A percentile compares a stretch with the other conserved stretches of the same genome.
Evolutionary conservation across 2,888 invertebrate genomes (phyloP).

Genomic region (Dexiosoma caninum): DNA sequence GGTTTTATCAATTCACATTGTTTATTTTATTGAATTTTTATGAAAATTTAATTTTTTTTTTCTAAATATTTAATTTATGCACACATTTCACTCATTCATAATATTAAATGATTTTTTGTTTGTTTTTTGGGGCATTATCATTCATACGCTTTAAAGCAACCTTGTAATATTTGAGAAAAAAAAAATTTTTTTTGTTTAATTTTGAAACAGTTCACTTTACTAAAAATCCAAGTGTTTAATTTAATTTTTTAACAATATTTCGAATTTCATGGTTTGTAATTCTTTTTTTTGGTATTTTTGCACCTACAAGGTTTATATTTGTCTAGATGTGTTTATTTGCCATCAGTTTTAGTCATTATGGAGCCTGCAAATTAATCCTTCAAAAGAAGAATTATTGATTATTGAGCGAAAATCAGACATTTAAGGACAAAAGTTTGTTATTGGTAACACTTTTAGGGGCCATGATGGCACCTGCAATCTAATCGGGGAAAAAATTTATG

Average conservation of each 20-base stretch:
- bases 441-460: constrained; percentile 18
- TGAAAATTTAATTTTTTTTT: not conserved
- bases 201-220: not conserved
- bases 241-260: not conserved
- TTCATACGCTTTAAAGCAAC: not conserved
- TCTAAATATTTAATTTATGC: not conserved
- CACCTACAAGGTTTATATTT: not conserved
- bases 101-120: no score
- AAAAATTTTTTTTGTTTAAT: not conserved
- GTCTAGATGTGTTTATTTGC: not conserved
- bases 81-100: not conserved
- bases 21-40: not conserved
- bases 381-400: constrained; percentile 10
- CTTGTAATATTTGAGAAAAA: constrained; percentile 5
- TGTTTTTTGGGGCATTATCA: not conserved
- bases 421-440: constrained; percentile 25
- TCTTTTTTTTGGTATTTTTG: not conserved
- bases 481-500: constrained; percentile 1
- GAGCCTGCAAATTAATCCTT: constrained; percentile 33
- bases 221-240: not conserved
- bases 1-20: not conserved
- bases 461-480: constrained; percentile 8
- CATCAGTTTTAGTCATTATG: constrained; percentile 31
- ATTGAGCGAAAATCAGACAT: constrained; percentile 2
- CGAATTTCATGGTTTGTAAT: not conserved